phyloP scores from a whole-genome alignment of 2,113 vertebrate species.

The Oxygymnocypris stewartii region DNA sequence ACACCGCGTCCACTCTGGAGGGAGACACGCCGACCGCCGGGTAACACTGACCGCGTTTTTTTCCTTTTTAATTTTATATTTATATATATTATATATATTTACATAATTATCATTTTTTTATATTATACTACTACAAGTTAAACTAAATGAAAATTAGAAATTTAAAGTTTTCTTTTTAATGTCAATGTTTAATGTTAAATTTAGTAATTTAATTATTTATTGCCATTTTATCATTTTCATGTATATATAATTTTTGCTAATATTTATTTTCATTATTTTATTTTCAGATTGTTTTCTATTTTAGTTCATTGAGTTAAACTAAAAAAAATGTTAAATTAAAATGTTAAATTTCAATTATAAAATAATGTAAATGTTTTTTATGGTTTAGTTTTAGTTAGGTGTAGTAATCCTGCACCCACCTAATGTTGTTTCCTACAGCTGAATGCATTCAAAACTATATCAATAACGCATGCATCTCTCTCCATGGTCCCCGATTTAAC shows the following conservation, averaged over 20 bases:
- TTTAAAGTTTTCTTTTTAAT: no score
- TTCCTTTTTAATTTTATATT: no score
- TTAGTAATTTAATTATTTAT: no score
- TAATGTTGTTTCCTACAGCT: neutral
- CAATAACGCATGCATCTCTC: neutral
- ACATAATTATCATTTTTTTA: no score
- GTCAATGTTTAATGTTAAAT: no score
- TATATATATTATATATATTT: no score
- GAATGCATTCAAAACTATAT: neutral
- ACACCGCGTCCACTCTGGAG: constrained; percentile 90
- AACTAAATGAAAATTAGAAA: no score
- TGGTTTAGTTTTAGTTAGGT: neutral
- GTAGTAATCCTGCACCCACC: neutral
- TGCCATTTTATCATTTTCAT: no score
- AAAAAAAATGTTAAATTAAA: neutral
- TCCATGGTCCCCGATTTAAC: constrained; percentile 18
- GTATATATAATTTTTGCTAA: no score
- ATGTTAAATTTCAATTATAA: neutral
- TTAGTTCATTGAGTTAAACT: neutral
- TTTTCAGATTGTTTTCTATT: neutral
- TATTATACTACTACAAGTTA: no score
- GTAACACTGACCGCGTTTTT: constrained; percentile 55
- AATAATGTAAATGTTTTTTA: neutral
- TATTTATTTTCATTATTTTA: no score
- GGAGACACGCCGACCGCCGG: constrained; percentile 88